Conservation (phyloP, 2,888 invertebrate genomes). For the Noctua janthina region DNA sequence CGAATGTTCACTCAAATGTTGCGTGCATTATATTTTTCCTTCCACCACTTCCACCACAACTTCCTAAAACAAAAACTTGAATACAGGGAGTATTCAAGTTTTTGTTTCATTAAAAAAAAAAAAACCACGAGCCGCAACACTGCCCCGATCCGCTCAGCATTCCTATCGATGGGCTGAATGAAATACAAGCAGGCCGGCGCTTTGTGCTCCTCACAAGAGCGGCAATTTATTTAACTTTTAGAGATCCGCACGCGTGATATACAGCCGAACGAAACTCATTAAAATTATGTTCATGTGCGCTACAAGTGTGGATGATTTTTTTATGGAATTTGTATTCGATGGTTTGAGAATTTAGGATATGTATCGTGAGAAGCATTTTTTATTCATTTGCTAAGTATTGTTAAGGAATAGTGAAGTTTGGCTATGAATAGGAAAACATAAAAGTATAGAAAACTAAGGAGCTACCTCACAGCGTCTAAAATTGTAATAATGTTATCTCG, state of each 20-base stretch:
- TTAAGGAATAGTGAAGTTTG: not conserved
- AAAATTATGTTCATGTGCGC: constrained; percentile 50
- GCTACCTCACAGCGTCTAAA: not conserved
- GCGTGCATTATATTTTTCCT: no score
- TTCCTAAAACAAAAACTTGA: no score
- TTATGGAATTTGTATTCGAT: not conserved
- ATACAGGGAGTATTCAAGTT: no score
- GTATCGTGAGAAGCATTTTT: constrained; percentile 10
- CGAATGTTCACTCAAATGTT: not conserved
- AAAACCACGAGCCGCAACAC: constrained; percentile 37
- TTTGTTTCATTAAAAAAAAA: no score
- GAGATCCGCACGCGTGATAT: constrained; percentile 67
- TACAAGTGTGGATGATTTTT: constrained; percentile 30
- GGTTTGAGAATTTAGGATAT: not conserved
- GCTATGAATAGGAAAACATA: not conserved
- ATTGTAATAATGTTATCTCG: not conserved
- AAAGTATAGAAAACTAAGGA: not conserved
- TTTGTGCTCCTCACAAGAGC: constrained; percentile 70
- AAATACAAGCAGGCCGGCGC: constrained; percentile 76
- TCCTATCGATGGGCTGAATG: constrained; percentile 79
- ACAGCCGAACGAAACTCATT: constrained; percentile 62
- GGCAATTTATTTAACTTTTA: constrained; percentile 77
- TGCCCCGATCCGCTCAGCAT: constrained; percentile 57
- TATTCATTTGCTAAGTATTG: not conserved
- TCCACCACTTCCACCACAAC: no score